A percentile compares a stretch with the other conserved stretches of the same genome.
phyloP scores from a whole-genome alignment of 2,888 invertebrate genomes.

The Agrochola circellaris region DNA sequence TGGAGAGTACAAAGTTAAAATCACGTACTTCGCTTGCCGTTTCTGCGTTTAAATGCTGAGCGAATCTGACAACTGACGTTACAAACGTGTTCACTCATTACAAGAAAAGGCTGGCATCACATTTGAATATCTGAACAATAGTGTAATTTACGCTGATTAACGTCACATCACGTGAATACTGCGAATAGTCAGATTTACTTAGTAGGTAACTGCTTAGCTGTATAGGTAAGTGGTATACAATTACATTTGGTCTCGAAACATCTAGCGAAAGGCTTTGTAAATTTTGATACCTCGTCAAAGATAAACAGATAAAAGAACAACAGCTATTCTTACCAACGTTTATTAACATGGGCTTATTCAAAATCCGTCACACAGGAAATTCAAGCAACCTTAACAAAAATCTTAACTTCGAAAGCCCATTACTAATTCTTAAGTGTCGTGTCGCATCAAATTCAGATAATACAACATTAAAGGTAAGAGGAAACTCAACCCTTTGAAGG shows the following conservation, averaged over 20 bases:
- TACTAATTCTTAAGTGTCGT: conserved; percentile 13
- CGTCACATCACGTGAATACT: neutral
- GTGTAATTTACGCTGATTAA: conserved; percentile 11
- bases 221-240: neutral
- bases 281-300: neutral
- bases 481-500: conserved; percentile 5
- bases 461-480: conserved; percentile 7
- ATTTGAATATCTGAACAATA: conserved; percentile 54
- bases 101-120: conserved; percentile 10
- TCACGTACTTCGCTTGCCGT: neutral
- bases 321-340: no score
- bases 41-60: conserved; percentile 3
- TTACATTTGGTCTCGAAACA: neutral
- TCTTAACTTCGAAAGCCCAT: neutral
- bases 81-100: conserved; percentile 13
- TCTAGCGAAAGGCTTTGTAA: neutral
- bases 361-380: conserved; percentile 1
- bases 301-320: neutral
- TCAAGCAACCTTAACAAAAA: neutral
- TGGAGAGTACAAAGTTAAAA: neutral
- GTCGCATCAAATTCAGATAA: neutral
- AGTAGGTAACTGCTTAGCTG: neutral
- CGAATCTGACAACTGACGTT: conserved; percentile 1
- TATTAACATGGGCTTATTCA: neutral
- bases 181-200: neutral